Evolutionary conservation across 2,888 invertebrate genomes (phyloP), one percentile per base, ranked within the genome.

Genomic region (Tipula confusa): DNA sequence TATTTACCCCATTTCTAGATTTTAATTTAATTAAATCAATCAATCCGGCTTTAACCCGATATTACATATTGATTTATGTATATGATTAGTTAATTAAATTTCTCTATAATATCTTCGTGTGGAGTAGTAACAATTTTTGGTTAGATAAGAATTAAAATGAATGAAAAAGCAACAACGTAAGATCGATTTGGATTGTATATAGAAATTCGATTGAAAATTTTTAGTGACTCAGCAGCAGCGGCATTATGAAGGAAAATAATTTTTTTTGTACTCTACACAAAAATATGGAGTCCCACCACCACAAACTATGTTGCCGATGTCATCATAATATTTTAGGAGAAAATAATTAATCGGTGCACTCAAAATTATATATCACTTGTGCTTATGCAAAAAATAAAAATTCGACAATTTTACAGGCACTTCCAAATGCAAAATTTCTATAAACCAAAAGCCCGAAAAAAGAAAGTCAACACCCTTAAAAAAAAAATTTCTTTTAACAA

Each of bases 391-490:
- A 9, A 64, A 24, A n/a, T n/a, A n/a, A 1, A 2, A 9, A 24
- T 64, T 24, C 24, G 24, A 64, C 9, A 9, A 9, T 11, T 64
- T 64, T 7, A 9, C 18, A 24, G 64, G 24, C 11, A 64, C 24
- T 64, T 5, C 43, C 9, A 43, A 43, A 43, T 24, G 9, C 11
- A 24, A 64, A 64, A 43, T n/a, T 64, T 18, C 4, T 64, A 15
- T 24, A 64, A 24, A 64, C 64, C 43, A 43, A 43, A n/a, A 43
- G 43, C 43, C 64, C 24, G 24, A 64, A 64, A 64, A 64, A 64
- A 64, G 64, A 31, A 80, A 82, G 82, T 82, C 82, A 82, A 82
- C 82, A 82, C 82, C 82, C 82, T 82, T 80, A 80, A 80, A 29
- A 38, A 80, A 29, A 38, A 29, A n/a, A 29, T 80, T 80, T 82